A percentile compares a stretch with the other conserved stretches of the same genome.
Evolutionary conservation across 2,888 invertebrate species (phyloP).

Genomic region (Elysia crispata): DNA sequence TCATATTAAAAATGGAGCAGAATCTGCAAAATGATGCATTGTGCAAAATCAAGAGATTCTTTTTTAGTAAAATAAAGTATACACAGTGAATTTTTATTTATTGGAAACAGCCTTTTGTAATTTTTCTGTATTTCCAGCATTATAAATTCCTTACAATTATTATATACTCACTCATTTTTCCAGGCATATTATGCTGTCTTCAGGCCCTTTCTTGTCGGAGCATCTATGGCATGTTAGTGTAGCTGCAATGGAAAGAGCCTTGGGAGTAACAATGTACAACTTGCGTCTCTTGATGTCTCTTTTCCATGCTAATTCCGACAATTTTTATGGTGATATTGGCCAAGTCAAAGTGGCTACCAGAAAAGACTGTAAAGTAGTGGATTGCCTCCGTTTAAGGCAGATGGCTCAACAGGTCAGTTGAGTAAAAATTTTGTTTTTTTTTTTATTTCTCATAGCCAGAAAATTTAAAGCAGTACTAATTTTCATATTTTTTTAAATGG

Average conservation of each 20-base stretch:
- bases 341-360: conserved; percentile 96
- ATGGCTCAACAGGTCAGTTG: conserved; percentile 89
- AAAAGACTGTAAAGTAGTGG: conserved; percentile 89
- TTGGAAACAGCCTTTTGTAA: too few relatives aligned
- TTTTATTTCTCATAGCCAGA: too few relatives aligned
- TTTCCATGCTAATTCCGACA: conserved; percentile 93
- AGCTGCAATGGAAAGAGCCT: conserved; percentile 88
- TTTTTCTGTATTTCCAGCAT: too few relatives aligned
- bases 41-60: too few relatives aligned
- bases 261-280: conserved; percentile 88
- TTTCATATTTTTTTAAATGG: too few relatives aligned
- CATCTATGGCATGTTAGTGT: conserved; percentile 92
- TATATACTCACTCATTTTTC: conserved; percentile 20
- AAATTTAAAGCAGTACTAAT: too few relatives aligned
- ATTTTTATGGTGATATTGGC: conserved; percentile 91
- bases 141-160: too few relatives aligned
- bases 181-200: conserved; percentile 84
- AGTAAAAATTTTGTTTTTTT: too few relatives aligned
- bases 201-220: conserved; percentile 85
- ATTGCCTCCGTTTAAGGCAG: conserved; percentile 90
- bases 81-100: too few relatives aligned
- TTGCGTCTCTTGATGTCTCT: conserved; percentile 92
- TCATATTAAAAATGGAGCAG: too few relatives aligned
- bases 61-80: too few relatives aligned
- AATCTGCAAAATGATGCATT: too few relatives aligned